Base-by-base conservation (phyloP, 64 coral and sea anemone genomes). In the Acropora tenuis region DNA sequence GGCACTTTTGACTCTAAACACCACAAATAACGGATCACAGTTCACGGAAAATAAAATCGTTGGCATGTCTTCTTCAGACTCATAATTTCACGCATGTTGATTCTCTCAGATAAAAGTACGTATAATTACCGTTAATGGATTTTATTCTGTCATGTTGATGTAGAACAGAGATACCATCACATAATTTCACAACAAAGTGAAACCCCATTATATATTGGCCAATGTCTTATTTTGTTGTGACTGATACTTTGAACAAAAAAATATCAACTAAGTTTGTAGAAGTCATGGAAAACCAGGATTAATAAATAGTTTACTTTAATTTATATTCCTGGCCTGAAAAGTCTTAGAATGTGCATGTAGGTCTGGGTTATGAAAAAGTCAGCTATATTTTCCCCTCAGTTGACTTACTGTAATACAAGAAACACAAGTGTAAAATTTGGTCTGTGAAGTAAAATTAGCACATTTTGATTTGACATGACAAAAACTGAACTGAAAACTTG, bases 301-400 rank as follows among this genome's bases (percentile, higher is more conserved):
- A 71, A 9, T 71, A 71, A 71, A 71, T 71, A 71, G 15, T 71
- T 71, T 71, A 71, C 67, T 71, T 71, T 71, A 71, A 71, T 71
- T n/a, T 71, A 71, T 71, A 16, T 71, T 71, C 67, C 67, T 16
- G 67, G 67, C 67, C 67, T 71, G 4, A 11, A 71, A 71, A 71
- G 67, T 71, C 67, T 71, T 71, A 71, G 67, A 71, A 71, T 71
- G 67, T 71, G 67, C 67, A 71, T 71, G 67, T 71, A 55, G 50
- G 50, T 55, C 5, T 55, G 50, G 50, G 50, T 55, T 55, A 55
- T 55, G 50, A 9, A 55, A 55, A 55, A 55, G 50, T 55, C 50
- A 55, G 5, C 50, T 55, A 55, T 55, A 1, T 55, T 55, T 55
- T 55, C 50, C 50, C 50, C 67, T 71, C 67, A 71, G 67, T 71